Evolutionary conservation across 37 sponge, comb jelly and placozoan genomes (phyloP).

Genomic region (Chondrosia reniformis): DNA sequence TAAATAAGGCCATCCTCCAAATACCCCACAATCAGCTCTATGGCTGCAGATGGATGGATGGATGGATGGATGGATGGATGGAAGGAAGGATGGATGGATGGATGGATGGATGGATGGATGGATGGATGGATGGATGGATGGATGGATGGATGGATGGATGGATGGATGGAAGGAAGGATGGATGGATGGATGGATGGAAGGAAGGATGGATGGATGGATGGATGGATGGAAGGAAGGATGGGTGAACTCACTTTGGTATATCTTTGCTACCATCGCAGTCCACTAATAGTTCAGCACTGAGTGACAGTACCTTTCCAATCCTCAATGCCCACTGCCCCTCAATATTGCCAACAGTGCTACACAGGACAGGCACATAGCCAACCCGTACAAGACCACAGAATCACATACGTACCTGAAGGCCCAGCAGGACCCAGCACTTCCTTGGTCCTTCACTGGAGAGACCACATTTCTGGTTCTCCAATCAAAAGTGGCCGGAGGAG

Average conservation of each 20-base stretch:
- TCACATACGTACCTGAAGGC: constrained; percentile 48
- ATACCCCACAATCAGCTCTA: constrained; percentile 76
- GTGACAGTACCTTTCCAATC: constrained; percentile 31
- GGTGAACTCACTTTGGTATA: constrained; percentile 26
- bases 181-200: too few species aligned
- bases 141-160: too few species aligned
- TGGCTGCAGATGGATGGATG: constrained; percentile 19
- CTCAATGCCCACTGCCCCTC: constrained; percentile 83
- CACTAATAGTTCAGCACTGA: constrained; percentile 72
- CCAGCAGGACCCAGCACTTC: constrained; percentile 77
- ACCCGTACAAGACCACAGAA: neutral
- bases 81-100: too few species aligned
- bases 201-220: too few species aligned
- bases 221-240: too few species aligned
- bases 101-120: too few species aligned
- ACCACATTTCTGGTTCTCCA: constrained; percentile 70
- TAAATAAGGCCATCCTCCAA: constrained; percentile 94
- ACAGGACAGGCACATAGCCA: neutral
- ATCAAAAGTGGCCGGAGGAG: constrained; percentile 54
- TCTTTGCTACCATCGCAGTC: constrained; percentile 83
- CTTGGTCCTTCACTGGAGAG: constrained; percentile 77
- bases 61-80: too few species aligned
- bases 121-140: too few species aligned
- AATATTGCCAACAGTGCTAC: constrained; percentile 66
- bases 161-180: too few species aligned